Percentiles rank a stretch among this genome's conserved stretches.
phyloP scores from a whole-genome alignment of 2,797 vertebrate species.

The Phrynocephalus vlangalii region DNA sequence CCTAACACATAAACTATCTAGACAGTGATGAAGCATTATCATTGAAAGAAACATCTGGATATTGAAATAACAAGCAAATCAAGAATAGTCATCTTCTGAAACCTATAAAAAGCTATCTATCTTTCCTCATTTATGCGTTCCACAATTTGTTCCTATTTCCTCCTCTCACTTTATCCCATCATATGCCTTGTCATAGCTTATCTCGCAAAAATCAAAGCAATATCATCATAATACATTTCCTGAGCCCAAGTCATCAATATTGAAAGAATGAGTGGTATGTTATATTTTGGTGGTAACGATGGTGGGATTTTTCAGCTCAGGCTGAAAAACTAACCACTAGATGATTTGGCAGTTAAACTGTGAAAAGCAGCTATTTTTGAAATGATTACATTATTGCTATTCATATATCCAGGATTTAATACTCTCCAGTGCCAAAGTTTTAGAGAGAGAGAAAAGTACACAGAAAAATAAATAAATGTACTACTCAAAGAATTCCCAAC shows the following conservation, averaged over 20 bases:
- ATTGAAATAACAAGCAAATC: conserved; percentile 5
- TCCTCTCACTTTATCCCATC: conserved; percentile 19
- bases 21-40: not conserved
- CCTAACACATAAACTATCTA: not conserved
- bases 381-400: not conserved
- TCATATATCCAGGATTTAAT: not conserved
- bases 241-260: conserved; percentile 40
- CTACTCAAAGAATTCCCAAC: no score
- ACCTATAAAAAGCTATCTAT: not conserved
- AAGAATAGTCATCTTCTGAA: conserved; percentile 27
- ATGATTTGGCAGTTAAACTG: not conserved
- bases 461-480: not conserved
- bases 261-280: not conserved
- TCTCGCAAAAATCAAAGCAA: conserved; percentile 13
- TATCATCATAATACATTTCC: conserved; percentile 27
- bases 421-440: not conserved
- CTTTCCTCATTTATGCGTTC: conserved; percentile 6
- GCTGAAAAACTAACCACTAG: not conserved
- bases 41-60: not conserved
- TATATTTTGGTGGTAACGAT: not conserved
- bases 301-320: not conserved
- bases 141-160: not conserved
- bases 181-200: not conserved
- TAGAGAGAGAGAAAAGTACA: not conserved
- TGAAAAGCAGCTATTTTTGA: not conserved